These are phyloP conservation scores for Pseudococcus longispinus DNA, from an alignment of 2,888 invertebrate genomes.

Conservation along the genomic window DNA sequence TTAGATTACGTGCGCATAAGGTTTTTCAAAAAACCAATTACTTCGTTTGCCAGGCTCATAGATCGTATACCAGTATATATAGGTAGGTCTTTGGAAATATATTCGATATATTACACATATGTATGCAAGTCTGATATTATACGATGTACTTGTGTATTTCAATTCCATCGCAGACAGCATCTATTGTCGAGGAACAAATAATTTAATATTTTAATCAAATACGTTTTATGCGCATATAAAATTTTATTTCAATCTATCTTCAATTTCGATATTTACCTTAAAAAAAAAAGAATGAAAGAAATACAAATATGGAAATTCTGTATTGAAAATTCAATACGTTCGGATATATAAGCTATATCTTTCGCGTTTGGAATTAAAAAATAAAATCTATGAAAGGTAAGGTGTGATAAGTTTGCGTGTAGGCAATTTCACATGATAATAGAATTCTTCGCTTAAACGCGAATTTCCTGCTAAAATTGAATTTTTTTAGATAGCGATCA, in stretches of 20 bases:
- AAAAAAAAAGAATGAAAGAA: background rate
- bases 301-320: slow-evolving; percentile 30
- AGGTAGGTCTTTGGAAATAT: background rate
- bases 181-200: slow-evolving; percentile 36
- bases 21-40: background rate
- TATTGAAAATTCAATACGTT: slow-evolving; percentile 40
- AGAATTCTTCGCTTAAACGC: slow-evolving; percentile 35
- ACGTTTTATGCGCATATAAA: slow-evolving; percentile 44
- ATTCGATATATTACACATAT: background rate
- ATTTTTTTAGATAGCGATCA: slow-evolving; percentile 43
- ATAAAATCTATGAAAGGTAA: slow-evolving; percentile 28
- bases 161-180: background rate
- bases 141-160: background rate
- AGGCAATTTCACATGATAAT: slow-evolving; percentile 42
- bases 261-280: slow-evolving; percentile 35
- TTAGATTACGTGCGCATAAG: background rate
- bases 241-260: slow-evolving; percentile 36
- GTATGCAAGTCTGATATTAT: background rate
- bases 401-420: slow-evolving; percentile 39
- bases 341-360: slow-evolving; percentile 19
- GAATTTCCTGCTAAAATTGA: slow-evolving; percentile 31
- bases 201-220: slow-evolving; percentile 47
- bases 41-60: background rate
- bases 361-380: slow-evolving; percentile 36
- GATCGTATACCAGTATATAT: background rate